Conservation (phyloP, 2,113 vertebrate species). For the Ornithorhynchus anatinus region DNA sequence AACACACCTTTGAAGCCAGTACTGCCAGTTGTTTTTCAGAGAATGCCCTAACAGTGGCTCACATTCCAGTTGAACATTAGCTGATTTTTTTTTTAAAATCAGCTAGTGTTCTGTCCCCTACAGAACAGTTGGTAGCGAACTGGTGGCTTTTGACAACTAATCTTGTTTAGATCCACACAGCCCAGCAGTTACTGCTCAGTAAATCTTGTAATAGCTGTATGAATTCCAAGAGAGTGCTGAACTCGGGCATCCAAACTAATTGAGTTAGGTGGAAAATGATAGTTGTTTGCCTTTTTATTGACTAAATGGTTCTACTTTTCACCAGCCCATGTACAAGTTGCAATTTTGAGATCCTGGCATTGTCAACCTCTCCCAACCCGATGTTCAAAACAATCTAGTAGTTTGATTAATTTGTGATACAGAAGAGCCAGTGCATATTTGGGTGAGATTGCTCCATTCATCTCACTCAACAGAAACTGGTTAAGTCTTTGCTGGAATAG, state of each 20-base stretch:
- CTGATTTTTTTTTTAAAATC: no score
- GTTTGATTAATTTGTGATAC: constrained; percentile 6
- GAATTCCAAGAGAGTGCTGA: neutral
- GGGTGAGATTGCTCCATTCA: neutral
- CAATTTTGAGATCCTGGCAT: neutral
- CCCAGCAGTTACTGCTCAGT: neutral
- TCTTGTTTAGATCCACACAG: neutral
- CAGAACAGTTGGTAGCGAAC: neutral
- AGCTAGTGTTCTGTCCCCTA: neutral
- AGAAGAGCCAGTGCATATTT: neutral
- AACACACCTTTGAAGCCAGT: no score
- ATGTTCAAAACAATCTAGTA: neutral
- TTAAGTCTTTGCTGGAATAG: neutral
- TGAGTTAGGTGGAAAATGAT: neutral
- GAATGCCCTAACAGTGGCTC: no score
- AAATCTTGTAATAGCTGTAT: neutral
- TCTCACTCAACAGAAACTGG: neutral
- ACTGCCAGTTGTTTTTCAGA: no score
- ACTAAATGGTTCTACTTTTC: neutral
- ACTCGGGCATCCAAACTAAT: neutral
- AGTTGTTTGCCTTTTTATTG: neutral
- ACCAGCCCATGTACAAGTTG: neutral
- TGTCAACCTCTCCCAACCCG: neutral
- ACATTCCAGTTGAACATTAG: no score
- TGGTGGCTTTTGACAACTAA: neutral